Conservation (phyloP, 2,113 vertebrate species). For the Cygnus buccinator region DNA sequence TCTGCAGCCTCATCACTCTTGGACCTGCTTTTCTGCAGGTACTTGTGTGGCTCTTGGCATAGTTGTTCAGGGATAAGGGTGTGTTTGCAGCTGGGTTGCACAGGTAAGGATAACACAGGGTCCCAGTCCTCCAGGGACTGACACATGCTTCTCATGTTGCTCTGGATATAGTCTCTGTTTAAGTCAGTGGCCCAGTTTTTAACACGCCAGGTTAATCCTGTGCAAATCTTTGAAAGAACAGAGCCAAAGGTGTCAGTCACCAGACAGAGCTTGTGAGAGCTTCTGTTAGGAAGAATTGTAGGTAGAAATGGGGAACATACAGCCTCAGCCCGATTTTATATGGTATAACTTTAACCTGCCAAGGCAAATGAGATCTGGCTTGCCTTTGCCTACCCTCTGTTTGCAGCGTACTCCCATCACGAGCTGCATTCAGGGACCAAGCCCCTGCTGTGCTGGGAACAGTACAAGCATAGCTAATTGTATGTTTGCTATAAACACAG, state of each 20-base stretch:
- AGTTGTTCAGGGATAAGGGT: neutral
- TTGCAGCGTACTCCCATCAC: neutral
- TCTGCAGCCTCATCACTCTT: neutral
- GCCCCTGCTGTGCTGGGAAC: conserved; percentile 40
- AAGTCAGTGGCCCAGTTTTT: neutral
- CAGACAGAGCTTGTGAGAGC: neutral
- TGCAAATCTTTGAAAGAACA: neutral
- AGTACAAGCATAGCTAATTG: conserved; percentile 35
- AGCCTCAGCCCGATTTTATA: neutral
- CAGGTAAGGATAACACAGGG: neutral
- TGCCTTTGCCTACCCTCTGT: neutral
- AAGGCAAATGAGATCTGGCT: conserved; percentile 17
- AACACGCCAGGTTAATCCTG: accelerated
- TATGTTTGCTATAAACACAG: conserved; percentile 27
- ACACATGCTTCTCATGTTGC: neutral
- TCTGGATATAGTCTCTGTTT: neutral
- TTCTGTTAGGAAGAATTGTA: neutral
- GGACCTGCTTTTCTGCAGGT: neutral
- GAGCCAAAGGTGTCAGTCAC: neutral
- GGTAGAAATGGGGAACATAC: neutral
- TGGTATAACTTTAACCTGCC: neutral
- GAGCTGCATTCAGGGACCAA: conserved; percentile 21
- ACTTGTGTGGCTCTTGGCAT: neutral
- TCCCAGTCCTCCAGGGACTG: neutral
- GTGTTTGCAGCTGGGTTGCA: neutral